Conservation (phyloP, 2,113 vertebrate species). For the Columba janthina region DNA sequence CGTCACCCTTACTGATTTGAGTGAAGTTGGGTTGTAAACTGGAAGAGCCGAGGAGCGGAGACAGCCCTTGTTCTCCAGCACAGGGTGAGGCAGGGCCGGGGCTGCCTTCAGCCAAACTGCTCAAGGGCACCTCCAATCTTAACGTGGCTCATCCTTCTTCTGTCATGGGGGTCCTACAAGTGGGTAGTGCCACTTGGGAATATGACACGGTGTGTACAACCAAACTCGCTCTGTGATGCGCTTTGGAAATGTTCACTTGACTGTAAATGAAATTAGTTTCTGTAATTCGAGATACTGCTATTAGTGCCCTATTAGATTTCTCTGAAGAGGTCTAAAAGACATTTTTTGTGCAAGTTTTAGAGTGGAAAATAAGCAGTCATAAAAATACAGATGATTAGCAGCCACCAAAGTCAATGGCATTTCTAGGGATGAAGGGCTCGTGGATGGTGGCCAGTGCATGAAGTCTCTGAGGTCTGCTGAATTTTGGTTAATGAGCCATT, state of each 20-base stretch:
- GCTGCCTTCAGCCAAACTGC: neutral
- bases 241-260: neutral
- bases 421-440: neutral
- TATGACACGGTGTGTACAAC: fast-evolving
- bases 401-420: neutral
- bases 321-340: neutral
- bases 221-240: neutral
- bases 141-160: fast-evolving
- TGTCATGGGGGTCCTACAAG: fast-evolving
- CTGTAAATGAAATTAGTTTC: neutral
- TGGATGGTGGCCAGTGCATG: neutral
- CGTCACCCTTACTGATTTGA: neutral
- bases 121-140: neutral
- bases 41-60: neutral
- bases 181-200: neutral
- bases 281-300: neutral
- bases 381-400: neutral
- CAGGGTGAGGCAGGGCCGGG: neutral
- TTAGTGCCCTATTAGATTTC: neutral
- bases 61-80: neutral
- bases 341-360: neutral
- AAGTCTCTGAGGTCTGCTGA: slow-evolving; percentile 31
- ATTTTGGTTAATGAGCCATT: slow-evolving; percentile 40
- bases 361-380: neutral
- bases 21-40: neutral